These are phyloP conservation scores for Sebastes taczanowskii DNA, from an alignment of 2,797 vertebrate genomes.

Conservation along the genomic window DNA sequence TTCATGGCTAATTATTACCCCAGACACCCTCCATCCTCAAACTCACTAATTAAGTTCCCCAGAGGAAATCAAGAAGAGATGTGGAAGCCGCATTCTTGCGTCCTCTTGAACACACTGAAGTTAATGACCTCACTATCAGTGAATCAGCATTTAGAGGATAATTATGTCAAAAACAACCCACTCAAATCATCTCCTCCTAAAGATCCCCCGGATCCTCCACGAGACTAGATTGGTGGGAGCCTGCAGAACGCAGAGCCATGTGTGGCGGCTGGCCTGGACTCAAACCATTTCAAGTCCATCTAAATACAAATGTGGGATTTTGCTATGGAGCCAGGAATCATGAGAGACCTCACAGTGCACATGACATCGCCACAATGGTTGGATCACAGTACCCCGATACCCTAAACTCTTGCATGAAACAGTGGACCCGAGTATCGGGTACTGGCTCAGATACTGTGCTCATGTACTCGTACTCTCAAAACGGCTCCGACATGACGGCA, in stretches of 20 bases:
- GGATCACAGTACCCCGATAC: background rate
- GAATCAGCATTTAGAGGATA: constrained; percentile 52
- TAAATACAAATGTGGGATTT: constrained; percentile 32
- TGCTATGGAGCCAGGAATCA: background rate
- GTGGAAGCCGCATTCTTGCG: constrained; percentile 20
- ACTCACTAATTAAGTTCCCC: constrained; percentile 23
- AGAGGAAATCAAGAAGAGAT: constrained; percentile 40
- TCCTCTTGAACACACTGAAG: constrained; percentile 32
- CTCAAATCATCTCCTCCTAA: background rate
- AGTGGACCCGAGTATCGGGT: background rate
- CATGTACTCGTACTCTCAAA: too few species aligned
- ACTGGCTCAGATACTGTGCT: too few species aligned
- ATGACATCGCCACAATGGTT: background rate
- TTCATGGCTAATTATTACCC: constrained; percentile 24
- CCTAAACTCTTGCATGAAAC: background rate
- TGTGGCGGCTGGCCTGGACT: constrained; percentile 8
- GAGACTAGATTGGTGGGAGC: constrained; percentile 3
- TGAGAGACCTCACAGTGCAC: background rate
- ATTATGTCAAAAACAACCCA: constrained; percentile 37
- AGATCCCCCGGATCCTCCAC: constrained; percentile 10
- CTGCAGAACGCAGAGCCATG: constrained; percentile 13
- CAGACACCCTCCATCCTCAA: background rate
- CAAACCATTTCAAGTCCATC: constrained; percentile 1
- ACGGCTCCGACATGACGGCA: too few species aligned
- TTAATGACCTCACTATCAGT: constrained; percentile 66